Percentiles rank a stretch among this genome's conserved stretches.
These are phyloP conservation scores for Drosophila neonasuta DNA, from an alignment of 2,888 invertebrate genomes.

Conservation along the genomic window DNA sequence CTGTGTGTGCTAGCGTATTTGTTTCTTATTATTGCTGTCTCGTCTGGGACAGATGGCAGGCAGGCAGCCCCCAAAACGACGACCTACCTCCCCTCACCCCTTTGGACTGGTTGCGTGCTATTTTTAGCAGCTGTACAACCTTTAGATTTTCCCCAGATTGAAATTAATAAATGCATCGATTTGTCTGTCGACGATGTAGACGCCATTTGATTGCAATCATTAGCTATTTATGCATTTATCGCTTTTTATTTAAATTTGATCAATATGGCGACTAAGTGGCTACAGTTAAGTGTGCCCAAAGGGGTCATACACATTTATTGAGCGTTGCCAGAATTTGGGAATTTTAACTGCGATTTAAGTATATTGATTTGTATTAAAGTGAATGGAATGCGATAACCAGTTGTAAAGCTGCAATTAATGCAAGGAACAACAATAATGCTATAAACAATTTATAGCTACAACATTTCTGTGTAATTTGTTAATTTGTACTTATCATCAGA, in stretches of 20 bases:
- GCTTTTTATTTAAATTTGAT: not conserved
- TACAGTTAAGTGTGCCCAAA: not conserved
- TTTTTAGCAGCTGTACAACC: conserved; percentile 53
- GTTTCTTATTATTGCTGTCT: conserved; percentile 25
- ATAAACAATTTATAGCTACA: not conserved
- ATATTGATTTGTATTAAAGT: not conserved
- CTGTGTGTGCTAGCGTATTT: conserved; percentile 36
- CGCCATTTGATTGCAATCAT: not conserved
- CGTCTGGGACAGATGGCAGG: conserved; percentile 54
- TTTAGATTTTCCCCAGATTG: conserved; percentile 47
- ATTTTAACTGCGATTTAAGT: not conserved
- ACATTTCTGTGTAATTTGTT: conserved; percentile 22
- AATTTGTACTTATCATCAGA: conserved; percentile 22
- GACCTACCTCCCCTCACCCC: conserved; percentile 8
- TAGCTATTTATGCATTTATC: conserved; percentile 7
- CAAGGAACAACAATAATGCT: not conserved
- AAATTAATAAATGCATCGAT: conserved; percentile 27
- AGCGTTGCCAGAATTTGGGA: not conserved
- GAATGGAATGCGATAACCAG: not conserved
- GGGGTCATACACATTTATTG: not conserved
- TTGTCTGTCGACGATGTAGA: conserved; percentile 1
- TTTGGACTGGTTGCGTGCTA: conserved; percentile 34
- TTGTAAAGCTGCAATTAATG: not conserved
- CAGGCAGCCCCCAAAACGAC: conserved; percentile 17
- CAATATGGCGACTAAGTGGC: not conserved